Conservation (phyloP, 2,113 vertebrate species). For the Cheirogaleus medius region DNA sequence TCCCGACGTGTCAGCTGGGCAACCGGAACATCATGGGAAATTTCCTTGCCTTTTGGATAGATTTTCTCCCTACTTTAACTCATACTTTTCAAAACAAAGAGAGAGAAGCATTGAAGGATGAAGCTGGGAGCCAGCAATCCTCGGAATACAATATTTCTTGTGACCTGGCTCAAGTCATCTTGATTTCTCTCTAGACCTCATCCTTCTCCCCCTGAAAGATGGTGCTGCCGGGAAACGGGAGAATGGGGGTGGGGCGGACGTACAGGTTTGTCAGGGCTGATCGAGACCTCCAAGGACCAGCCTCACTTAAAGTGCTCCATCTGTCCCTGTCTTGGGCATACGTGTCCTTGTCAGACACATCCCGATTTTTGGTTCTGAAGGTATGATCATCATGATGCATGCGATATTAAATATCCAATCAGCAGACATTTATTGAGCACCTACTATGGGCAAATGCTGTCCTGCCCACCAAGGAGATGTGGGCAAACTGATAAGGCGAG, state of each 20-base stretch:
- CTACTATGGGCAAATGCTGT: accelerated
- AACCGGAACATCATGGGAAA: background rate
- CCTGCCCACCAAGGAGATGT: accelerated
- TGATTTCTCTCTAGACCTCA: background rate
- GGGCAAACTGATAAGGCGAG: accelerated
- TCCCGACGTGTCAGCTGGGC: accelerated
- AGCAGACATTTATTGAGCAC: background rate
- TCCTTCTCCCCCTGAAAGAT: background rate
- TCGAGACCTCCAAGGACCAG: background rate
- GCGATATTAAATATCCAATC: background rate
- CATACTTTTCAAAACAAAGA: background rate
- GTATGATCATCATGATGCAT: background rate
- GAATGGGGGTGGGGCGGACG: accelerated
- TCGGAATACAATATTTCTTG: background rate
- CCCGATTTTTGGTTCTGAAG: background rate
- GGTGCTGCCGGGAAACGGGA: background rate
- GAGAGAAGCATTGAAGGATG: background rate
- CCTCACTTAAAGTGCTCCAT: background rate
- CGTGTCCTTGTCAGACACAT: background rate
- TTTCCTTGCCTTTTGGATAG: background rate
- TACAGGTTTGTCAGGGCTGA: accelerated
- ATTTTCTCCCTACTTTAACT: background rate
- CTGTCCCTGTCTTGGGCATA: background rate
- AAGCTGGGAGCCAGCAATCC: background rate
- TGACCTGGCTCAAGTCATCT: background rate